A percentile compares a stretch with the other conserved stretches of the same genome.
Conservation (phyloP, 2,888 invertebrate genomes). For the Caenorhabditis sulstoni region DNA sequence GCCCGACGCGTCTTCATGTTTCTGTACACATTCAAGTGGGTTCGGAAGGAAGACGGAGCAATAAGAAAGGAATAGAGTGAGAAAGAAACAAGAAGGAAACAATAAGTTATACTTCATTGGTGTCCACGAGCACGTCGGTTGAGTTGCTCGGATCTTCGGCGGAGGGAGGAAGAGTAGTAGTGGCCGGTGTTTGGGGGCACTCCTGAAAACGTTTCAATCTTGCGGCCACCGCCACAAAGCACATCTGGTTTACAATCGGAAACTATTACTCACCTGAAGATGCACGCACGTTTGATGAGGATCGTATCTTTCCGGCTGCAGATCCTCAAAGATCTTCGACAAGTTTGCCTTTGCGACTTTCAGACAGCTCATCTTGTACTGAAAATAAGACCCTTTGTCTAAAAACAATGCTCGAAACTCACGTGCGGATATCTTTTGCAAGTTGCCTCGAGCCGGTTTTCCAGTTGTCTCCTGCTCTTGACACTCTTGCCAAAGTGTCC, state of each 20-base stretch:
- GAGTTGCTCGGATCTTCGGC: not conserved
- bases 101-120: not conserved
- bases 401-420: too few relatives aligned
- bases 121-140: not conserved
- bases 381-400: too few relatives aligned
- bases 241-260: constrained; percentile 54
- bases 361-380: constrained; percentile 34
- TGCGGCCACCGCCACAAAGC: constrained; percentile 21
- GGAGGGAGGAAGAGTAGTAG: not conserved
- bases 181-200: constrained; percentile 11
- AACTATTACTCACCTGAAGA: constrained; percentile 46
- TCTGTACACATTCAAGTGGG: constrained; percentile 44
- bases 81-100: constrained; percentile 19
- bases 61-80: not conserved
- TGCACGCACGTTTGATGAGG: constrained; percentile 28
- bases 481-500: constrained; percentile 30
- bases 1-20: constrained; percentile 20
- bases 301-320: constrained; percentile 45
- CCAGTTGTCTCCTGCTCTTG: constrained; percentile 22
- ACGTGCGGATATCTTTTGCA: constrained; percentile 46
- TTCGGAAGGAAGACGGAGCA: not conserved
- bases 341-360: not conserved
- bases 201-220: constrained; percentile 34
- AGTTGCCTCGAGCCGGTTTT: constrained; percentile 2
- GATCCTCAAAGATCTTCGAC: constrained; percentile 9